phyloP scores from a whole-genome alignment of 2,888 invertebrate genomes.

The Spodoptera littoralis region DNA sequence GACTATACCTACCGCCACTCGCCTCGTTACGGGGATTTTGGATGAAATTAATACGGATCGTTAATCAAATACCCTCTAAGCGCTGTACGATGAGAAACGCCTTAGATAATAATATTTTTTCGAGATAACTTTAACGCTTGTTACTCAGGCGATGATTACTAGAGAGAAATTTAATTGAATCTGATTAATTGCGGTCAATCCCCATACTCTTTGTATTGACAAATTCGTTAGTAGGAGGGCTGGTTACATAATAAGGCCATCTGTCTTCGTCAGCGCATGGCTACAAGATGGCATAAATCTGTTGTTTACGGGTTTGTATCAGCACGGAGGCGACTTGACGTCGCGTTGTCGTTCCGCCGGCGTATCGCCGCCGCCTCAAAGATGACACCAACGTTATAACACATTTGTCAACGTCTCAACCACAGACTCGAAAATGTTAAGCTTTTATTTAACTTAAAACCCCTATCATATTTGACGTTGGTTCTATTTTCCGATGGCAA shows the following conservation, averaged over 20 bases:
- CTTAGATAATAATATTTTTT: constrained; percentile 72
- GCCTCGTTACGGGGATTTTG: constrained; percentile 77
- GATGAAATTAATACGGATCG: constrained; percentile 81
- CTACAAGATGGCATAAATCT: constrained; percentile 56
- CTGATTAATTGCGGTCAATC: constrained; percentile 12
- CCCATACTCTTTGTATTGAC: constrained; percentile 8
- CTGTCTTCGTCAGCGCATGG: constrained; percentile 58
- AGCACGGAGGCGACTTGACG: constrained; percentile 38
- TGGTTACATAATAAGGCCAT: constrained; percentile 53
- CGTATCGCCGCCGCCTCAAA: constrained; percentile 36
- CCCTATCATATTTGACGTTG: constrained; percentile 29
- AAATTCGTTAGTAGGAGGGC: constrained; percentile 22
- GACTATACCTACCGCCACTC: constrained; percentile 63
- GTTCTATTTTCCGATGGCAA: constrained; percentile 43
- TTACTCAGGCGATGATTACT: constrained; percentile 15
- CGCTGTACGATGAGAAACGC: constrained; percentile 68
- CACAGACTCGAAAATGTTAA: constrained; percentile 34
- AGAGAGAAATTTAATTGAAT: constrained; percentile 14
- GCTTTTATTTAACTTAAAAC: constrained; percentile 40
- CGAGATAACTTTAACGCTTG: constrained; percentile 54
- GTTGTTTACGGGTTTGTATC: constrained; percentile 57
- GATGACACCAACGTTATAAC: constrained; percentile 43
- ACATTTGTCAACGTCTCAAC: constrained; percentile 52
- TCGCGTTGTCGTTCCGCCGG: constrained; percentile 30
- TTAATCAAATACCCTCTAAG: constrained; percentile 80